Evolutionary conservation across 1,140 invertebrate species (phyloP).

Genomic region (Plectus sambesii): DNA sequence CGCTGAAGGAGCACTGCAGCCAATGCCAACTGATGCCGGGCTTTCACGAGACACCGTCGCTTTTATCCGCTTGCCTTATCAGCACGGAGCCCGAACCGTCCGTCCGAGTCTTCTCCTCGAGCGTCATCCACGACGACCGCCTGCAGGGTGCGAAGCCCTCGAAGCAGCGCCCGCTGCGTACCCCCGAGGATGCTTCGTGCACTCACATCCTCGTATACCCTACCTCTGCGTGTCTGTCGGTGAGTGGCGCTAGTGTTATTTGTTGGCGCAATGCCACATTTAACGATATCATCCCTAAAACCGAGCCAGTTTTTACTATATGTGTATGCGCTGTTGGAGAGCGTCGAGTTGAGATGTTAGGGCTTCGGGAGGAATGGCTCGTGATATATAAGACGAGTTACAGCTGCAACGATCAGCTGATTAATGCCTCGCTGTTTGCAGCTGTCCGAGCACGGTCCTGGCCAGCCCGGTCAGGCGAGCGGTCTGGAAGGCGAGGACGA

Average conservation of each 20-base stretch:
- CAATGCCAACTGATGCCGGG: conserved; percentile 23
- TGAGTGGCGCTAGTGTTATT: conserved; percentile 12
- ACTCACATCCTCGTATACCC: conserved; percentile 98
- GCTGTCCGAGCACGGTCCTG: too few relatives aligned
- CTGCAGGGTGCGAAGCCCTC: background rate
- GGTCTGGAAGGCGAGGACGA: too few relatives aligned
- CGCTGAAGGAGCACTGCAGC: conserved; percentile 28
- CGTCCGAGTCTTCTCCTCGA: conserved; percentile 81
- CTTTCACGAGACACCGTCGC: conserved; percentile 46
- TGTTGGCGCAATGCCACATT: too few relatives aligned
- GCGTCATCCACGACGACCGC: conserved; percentile 55
- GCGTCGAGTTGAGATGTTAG: too few relatives aligned
- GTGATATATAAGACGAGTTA: too few relatives aligned
- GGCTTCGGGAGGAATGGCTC: too few relatives aligned
- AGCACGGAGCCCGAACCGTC: conserved; percentile 87
- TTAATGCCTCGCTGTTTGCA: too few relatives aligned
- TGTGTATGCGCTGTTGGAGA: too few relatives aligned
- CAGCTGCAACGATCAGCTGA: too few relatives aligned
- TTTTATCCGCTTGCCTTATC: conserved; percentile 89
- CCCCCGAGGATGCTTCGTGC: conserved; percentile 82
- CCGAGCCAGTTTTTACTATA: too few relatives aligned
- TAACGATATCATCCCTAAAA: too few relatives aligned
- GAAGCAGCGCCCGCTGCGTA: conserved; percentile 48
- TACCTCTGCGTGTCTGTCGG: conserved; percentile 51
- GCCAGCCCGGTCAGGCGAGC: too few relatives aligned